phyloP scores from a whole-genome alignment of 2,888 invertebrate species.

The Disparrhopalites patrizii region DNA sequence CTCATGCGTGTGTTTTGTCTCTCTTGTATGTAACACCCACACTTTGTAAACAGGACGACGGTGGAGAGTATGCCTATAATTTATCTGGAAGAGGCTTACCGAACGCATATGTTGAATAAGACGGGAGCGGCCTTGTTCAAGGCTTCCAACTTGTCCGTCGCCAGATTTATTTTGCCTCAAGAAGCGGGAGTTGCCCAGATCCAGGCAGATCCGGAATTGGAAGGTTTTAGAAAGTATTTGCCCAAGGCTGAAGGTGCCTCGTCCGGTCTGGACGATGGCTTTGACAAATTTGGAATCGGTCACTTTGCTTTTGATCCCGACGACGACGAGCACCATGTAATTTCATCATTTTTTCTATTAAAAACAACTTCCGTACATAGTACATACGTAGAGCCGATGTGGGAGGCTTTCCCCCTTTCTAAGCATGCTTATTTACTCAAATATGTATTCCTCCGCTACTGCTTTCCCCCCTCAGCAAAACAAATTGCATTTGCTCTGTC shows the following conservation, averaged over 20 bases:
- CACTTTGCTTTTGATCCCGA: slow-evolving; percentile 1
- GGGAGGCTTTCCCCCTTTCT: too few species aligned
- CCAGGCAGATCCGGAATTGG: slow-evolving; percentile 8
- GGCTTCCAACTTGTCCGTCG: not conserved
- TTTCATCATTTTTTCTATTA: not conserved
- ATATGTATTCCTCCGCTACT: not conserved
- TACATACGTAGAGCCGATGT: too few species aligned
- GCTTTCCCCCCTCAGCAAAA: not conserved
- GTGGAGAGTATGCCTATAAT: slow-evolving; percentile 16
- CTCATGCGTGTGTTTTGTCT: too few species aligned
- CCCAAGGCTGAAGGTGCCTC: not conserved
- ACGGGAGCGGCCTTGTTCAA: not conserved
- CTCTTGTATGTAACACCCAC: too few species aligned
- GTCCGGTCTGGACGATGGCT: slow-evolving; percentile 2
- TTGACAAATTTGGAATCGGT: slow-evolving; percentile 10
- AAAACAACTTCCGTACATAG: too few species aligned
- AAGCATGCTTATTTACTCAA: too few species aligned
- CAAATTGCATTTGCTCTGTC: not conserved
- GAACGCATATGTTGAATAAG: slow-evolving; percentile 5
- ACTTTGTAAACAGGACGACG: not conserved
- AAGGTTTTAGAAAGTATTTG: slow-evolving; percentile 25
- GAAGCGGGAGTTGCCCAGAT: slow-evolving; percentile 16
- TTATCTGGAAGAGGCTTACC: slow-evolving; percentile 21
- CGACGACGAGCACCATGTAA: not conserved
- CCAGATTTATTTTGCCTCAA: not conserved